Percentiles rank a stretch among this genome's conserved stretches.
These are phyloP conservation scores for Gerris lacustris DNA, from an alignment of 2,888 invertebrate species.

Conservation along the genomic window DNA sequence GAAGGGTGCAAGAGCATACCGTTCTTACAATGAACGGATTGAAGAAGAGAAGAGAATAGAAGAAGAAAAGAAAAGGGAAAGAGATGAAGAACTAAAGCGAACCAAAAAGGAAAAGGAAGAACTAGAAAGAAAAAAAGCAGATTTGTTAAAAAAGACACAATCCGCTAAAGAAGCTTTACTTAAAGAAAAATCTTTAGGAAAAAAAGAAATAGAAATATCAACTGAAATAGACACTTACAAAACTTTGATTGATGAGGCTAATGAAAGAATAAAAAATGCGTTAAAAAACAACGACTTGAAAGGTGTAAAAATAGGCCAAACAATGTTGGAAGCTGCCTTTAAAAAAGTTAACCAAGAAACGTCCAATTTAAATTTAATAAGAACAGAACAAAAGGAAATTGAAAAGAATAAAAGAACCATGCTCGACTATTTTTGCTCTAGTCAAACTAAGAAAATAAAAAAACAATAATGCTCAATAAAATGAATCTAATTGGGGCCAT, in stretches of 20 bases:
- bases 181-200: slow-evolving; percentile 10
- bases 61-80: not conserved
- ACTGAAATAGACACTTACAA: slow-evolving; percentile 8
- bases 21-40: not conserved
- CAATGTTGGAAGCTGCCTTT: slow-evolving; percentile 5
- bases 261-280: slow-evolving; percentile 12
- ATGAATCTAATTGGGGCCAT: no score
- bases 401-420: slow-evolving; percentile 8
- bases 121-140: not conserved
- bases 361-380: not conserved
- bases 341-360: not conserved
- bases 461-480: no score
- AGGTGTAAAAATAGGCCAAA: slow-evolving; percentile 10
- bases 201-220: slow-evolving; percentile 2
- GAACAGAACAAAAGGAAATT: no score
- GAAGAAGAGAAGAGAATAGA: not conserved
- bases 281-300: slow-evolving; percentile 7
- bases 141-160: not conserved
- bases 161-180: not conserved
- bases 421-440: slow-evolving; percentile 5
- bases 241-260: slow-evolving; percentile 8
- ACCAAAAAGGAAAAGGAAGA: not conserved
- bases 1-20: not conserved
- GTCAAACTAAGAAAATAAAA: slow-evolving; percentile 9
- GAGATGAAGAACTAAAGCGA: not conserved